Percentiles rank a stretch among this genome's conserved stretches.
Evolutionary conservation across 2,888 invertebrate species (phyloP).

Genomic region (Prostheceraeus crozeri): DNA sequence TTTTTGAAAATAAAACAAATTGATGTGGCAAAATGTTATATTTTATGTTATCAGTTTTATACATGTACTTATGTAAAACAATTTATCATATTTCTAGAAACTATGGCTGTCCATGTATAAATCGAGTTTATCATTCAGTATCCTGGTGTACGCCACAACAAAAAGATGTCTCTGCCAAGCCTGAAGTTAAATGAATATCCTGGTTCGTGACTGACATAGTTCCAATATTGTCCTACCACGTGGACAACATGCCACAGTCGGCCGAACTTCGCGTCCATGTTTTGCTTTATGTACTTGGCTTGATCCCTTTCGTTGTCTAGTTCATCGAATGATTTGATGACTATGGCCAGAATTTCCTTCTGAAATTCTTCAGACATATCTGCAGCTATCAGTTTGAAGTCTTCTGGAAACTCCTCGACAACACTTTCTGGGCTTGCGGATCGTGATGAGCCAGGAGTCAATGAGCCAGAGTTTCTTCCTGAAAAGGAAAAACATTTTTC

Average conservation of each 20-base stretch:
- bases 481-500: no score
- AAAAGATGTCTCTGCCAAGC: no score
- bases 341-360: neutral
- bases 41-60: no score
- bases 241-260: slow-evolving; percentile 18
- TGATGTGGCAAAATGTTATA: no score
- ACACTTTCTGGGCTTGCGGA: slow-evolving; percentile 1
- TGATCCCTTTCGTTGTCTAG: neutral
- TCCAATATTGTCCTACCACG: slow-evolving; percentile 15
- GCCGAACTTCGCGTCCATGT: neutral
- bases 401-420: neutral
- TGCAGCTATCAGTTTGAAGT: slow-evolving; percentile 5
- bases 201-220: slow-evolving; percentile 19
- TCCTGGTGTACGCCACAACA: no score
- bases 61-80: no score
- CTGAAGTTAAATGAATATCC: slow-evolving; percentile 14
- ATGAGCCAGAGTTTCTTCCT: no score
- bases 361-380: neutral
- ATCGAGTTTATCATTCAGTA: no score
- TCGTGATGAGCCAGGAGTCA: no score
- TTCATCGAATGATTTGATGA: neutral
- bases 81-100: no score
- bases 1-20: no score
- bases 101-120: no score
- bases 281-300: slow-evolving; percentile 13